Evolutionary conservation across 2,888 invertebrate species (phyloP), one percentile per base, ranked within the genome.

Genomic region (Chymomyza fuscimana): DNA sequence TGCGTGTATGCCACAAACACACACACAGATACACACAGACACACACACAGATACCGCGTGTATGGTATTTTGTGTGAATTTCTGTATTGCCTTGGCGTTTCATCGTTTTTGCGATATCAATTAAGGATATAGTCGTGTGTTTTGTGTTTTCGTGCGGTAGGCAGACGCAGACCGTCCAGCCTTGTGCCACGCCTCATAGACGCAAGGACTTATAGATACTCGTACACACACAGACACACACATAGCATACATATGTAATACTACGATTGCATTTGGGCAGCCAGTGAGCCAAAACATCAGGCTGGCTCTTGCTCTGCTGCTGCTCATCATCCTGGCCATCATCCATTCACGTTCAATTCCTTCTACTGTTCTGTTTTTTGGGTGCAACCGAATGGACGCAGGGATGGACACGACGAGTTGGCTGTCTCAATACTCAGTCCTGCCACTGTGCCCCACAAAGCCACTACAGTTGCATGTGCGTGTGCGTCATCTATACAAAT

Each of bases 61-160:
- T 61, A 4, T 80, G 78, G 72, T 81, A 73, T 86, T 80, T 80
- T 79, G 81, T 81, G 76, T 76, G 81, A 80, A 83, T 87, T 87
- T 77, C 86, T 81, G 76, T 83, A 79, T 76, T 82, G 78, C 40
- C 40, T 58, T 58, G 54, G 58, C 58, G 40, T 46, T 46, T 46
- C 32, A 36, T 61, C 51, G 63, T 81, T 81, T 83, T 82, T 90
- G 89, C 89, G 88, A 89, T 90, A 89, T 89, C 89, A 89, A 89
- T 89, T 89, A 89, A 89, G 90, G 89, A 89, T 86, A 87, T 89
- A 82, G 65, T 68, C 65, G 73, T 77, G 80, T 75, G 82, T 73
- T 70, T 75, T 69, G 73, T 78, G 60, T 58, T 60, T 64, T 15
- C 25, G 58, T 58, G 58, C 25, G 19, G 75, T 73, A 67, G 73